A percentile compares a stretch with the other conserved stretches of the same genome.
These are phyloP conservation scores for Heteropelma amictum DNA, from an alignment of 2,888 invertebrate species.

Conservation along the genomic window DNA sequence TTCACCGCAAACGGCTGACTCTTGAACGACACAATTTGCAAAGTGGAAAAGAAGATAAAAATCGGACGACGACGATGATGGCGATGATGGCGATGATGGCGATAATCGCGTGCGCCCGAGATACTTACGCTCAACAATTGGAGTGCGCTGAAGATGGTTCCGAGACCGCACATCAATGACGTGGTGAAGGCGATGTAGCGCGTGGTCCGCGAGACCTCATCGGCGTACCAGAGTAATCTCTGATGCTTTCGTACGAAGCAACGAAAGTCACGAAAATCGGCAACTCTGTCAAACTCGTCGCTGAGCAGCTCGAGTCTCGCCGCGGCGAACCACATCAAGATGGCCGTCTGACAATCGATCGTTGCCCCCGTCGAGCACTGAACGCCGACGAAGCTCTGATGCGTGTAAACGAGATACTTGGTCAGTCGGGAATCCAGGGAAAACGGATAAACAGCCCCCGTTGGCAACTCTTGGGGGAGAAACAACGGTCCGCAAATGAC, in stretches of 20 bases:
- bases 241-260: slow-evolving; percentile 45
- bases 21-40: slow-evolving; percentile 2
- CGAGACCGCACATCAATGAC: slow-evolving; percentile 16
- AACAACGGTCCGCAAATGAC: slow-evolving; percentile 58
- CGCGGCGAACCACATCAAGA: slow-evolving; percentile 61
- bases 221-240: slow-evolving; percentile 41
- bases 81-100: too few relatives aligned
- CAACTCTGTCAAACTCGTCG: slow-evolving; percentile 4
- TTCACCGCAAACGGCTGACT: slow-evolving; percentile 43
- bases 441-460: slow-evolving; percentile 54
- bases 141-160: slow-evolving; percentile 47
- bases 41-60: not conserved
- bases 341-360: slow-evolving; percentile 59
- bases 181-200: slow-evolving; percentile 21
- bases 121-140: slow-evolving; percentile 32
- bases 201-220: slow-evolving; percentile 1
- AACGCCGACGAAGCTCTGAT: slow-evolving; percentile 48
- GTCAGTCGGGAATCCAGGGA: slow-evolving; percentile 19
- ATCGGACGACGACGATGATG: too few relatives aligned
- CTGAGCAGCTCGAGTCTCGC: slow-evolving; percentile 59
- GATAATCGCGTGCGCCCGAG: not conserved
- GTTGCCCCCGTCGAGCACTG: slow-evolving; percentile 54
- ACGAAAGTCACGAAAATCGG: slow-evolving; percentile 4
- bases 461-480: slow-evolving; percentile 48
- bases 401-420: slow-evolving; percentile 34